Conservation (phyloP, 2,888 invertebrate genomes). For the Athetis lepigone region DNA sequence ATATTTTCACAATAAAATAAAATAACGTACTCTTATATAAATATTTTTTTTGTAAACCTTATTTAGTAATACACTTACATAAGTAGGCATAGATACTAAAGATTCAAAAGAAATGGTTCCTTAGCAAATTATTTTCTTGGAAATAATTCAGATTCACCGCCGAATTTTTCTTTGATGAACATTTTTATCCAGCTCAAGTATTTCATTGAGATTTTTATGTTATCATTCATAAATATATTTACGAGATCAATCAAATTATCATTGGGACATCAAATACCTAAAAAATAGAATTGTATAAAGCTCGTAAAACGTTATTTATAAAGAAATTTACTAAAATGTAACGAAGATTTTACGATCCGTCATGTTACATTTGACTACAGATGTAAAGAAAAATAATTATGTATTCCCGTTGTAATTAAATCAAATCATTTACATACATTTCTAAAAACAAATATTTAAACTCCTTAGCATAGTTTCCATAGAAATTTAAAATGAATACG, state of each 20-base stretch:
- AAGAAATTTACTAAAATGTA: background rate
- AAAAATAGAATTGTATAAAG: slow-evolving; percentile 2
- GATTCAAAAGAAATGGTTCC: slow-evolving; percentile 12
- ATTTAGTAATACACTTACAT: slow-evolving; percentile 43
- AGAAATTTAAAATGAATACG: background rate
- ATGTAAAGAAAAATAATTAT: background rate
- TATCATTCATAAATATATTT: slow-evolving; percentile 39
- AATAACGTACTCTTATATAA: slow-evolving; percentile 50
- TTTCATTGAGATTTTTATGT: slow-evolving; percentile 41
- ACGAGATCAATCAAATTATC: slow-evolving; percentile 22
- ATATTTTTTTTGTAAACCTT: slow-evolving; percentile 54
- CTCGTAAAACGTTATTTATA: slow-evolving; percentile 19
- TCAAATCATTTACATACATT: background rate
- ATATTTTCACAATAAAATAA: slow-evolving; percentile 53
- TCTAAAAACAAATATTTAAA: slow-evolving; percentile 5
- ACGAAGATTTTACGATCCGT: background rate
- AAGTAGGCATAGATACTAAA: slow-evolving; percentile 6
- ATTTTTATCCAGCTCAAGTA: slow-evolving; percentile 32
- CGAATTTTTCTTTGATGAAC: slow-evolving; percentile 22
- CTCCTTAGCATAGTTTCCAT: background rate
- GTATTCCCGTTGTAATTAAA: background rate
- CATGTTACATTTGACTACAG: slow-evolving; percentile 12
- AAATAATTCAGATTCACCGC: slow-evolving; percentile 14
- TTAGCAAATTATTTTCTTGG: slow-evolving; percentile 20
- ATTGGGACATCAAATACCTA: slow-evolving; percentile 19